Base-by-base conservation (phyloP, 1,140 invertebrate genomes). In the Stegodyphus dumicola region DNA sequence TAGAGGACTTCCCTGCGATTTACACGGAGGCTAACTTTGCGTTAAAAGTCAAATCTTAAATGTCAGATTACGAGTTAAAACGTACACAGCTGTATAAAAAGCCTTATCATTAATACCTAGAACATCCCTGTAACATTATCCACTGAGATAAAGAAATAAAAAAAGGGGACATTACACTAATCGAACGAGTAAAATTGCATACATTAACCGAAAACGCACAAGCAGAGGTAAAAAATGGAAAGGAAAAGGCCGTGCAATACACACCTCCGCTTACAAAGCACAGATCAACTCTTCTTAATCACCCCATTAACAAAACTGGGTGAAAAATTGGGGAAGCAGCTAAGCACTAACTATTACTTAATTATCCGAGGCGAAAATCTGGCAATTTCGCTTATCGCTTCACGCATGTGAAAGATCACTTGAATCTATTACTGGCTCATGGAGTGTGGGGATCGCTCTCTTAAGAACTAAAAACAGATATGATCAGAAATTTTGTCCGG, bases 401-500 rank as follows among this genome's bases (percentile, higher is more conserved):
- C 52, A 33, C 51, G 67, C 56, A 52, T 51, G 51, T 49, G 48
- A 52, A 65, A 70, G 54, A 81, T 81, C 49, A 52, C 53, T 48
- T 48, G 79, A 81, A 81, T 81, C 70, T 81, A 81, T 81, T 81
- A 81, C 54, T 70, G 48, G 10, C 53, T 48, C 53, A 9, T 6
- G 74, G 51, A 66, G 49, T 17, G 48, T 78, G 17, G 69, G 78
- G 54, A 73, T 81, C 79, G 33, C 33, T 81, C 70, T 52, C 79
- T 81, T 81, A 81, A 81, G 79, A 73, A 81, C 79, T n/a, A 70
- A 81, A 81, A 81, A 81, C 70, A 81, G 79, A 81, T 81, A 81
- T 81, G 64, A 81, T 81, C 79, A 66, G 69, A 74, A 81, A 81
- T 74, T 79, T 70, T 15, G 53, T 49, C 54, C 77, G 11, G 70